Evolutionary conservation across 2,888 invertebrate genomes (phyloP).

Genomic region (Thymelicus lineola): DNA sequence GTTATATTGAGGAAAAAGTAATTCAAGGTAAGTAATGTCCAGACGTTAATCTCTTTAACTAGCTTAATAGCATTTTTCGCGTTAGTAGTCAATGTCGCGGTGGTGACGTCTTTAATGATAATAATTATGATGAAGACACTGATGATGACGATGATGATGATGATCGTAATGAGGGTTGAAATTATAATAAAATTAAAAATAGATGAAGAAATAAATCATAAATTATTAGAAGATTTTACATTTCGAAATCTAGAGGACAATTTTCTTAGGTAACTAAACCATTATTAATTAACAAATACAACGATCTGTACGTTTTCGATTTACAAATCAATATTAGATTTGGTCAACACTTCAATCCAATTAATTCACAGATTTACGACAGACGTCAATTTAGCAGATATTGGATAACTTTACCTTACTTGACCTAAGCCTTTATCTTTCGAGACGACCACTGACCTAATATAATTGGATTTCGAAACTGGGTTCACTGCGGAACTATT

Average conservation of each 20-base stretch:
- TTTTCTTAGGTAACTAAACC: too few species aligned
- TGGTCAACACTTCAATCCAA: slow-evolving; percentile 19
- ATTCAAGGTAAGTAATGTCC: background rate
- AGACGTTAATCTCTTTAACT: background rate
- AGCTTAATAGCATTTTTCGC: background rate
- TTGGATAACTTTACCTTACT: slow-evolving; percentile 20
- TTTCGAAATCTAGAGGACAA: too few species aligned
- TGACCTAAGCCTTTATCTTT: slow-evolving; percentile 24
- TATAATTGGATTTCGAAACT: slow-evolving; percentile 34
- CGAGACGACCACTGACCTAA: slow-evolving; percentile 28
- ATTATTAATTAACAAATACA: background rate
- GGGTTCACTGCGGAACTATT: slow-evolving; percentile 27
- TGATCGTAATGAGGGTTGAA: too few species aligned
- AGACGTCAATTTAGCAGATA: slow-evolving; percentile 22
- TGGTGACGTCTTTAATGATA: too few species aligned
- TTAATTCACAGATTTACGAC: slow-evolving; percentile 18
- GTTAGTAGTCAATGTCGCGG: background rate
- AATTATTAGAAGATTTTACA: too few species aligned
- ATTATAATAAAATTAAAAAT: too few species aligned
- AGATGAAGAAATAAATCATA: too few species aligned
- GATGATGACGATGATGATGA: too few species aligned
- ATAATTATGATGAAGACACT: too few species aligned
- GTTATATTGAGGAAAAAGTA: background rate
- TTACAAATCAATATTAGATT: slow-evolving; percentile 17
- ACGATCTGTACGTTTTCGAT: background rate